Evolutionary conservation across 1,140 invertebrate species (phyloP).

Genomic region (Chironomus tepperi): DNA sequence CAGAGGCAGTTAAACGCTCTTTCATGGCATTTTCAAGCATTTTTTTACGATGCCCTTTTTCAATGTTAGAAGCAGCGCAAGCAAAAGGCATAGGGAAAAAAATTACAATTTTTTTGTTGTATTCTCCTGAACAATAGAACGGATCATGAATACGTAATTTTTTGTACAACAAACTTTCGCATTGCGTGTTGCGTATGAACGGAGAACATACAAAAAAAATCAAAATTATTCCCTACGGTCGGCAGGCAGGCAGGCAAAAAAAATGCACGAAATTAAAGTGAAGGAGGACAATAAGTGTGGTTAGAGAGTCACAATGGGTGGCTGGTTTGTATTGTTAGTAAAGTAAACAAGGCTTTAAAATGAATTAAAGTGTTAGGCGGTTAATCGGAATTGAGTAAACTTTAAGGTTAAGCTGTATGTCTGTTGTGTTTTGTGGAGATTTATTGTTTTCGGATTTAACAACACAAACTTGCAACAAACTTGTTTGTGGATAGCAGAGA

Average conservation of each 20-base stretch:
- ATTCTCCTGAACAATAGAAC: slow-evolving; percentile 12
- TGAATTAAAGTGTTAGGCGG: no score
- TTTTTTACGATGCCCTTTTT: slow-evolving; percentile 15
- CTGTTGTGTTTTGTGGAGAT: no score
- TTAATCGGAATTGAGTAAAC: no score
- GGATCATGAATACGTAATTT: slow-evolving; percentile 19
- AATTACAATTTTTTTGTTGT: neutral
- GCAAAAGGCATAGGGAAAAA: neutral
- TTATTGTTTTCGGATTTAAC: no score
- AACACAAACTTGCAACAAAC: no score
- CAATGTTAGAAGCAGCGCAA: neutral
- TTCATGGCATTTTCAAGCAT: no score
- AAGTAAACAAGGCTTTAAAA: no score
- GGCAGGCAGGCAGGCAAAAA: neutral
- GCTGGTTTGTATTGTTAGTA: no score
- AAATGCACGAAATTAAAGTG: neutral
- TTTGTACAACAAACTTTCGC: neutral
- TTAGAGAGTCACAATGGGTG: no score
- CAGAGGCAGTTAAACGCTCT: neutral
- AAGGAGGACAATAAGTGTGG: no score
- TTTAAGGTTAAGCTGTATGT: no score
- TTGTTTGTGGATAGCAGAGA: no score
- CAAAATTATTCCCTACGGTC: neutral
- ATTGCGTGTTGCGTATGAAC: slow-evolving; percentile 2
- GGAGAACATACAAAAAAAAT: neutral